A percentile compares a stretch with the other conserved stretches of the same genome.
These are phyloP conservation scores for Armadillidium nasatum DNA, from an alignment of 1,140 invertebrate genomes.

Conservation along the genomic window DNA sequence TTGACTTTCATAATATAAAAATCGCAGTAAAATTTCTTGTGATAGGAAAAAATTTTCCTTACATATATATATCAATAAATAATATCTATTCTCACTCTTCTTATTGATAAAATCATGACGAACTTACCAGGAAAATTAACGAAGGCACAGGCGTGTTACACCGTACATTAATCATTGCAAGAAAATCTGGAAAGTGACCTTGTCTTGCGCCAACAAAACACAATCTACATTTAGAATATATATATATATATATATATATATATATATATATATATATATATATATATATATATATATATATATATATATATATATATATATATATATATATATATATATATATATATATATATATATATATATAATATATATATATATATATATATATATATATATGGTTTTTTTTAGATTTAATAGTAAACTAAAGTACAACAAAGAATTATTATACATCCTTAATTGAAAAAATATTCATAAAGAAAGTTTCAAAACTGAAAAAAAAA, in stretches of 20 bases:
- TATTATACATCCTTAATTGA: too few relatives aligned
- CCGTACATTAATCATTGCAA: slow-evolving; percentile 79
- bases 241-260: slow-evolving; percentile 32
- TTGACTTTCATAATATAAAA: too few relatives aligned
- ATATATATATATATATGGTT: too few relatives aligned
- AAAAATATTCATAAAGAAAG: too few relatives aligned
- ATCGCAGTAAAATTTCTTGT: too few relatives aligned
- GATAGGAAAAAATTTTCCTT: too few relatives aligned
- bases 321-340: neutral
- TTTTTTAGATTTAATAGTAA: too few relatives aligned
- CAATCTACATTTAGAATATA: slow-evolving; percentile 55
- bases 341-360: slow-evolving; percentile 23
- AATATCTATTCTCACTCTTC: too few relatives aligned
- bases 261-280: slow-evolving; percentile 12
- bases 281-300: neutral
- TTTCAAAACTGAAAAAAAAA: too few relatives aligned
- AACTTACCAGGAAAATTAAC: slow-evolving; percentile 75
- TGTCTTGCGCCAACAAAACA: slow-evolving; percentile 89
- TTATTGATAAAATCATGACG: too few relatives aligned
- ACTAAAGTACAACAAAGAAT: too few relatives aligned
- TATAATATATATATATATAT: slow-evolving; percentile 13
- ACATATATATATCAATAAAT: too few relatives aligned
- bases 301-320: slow-evolving; percentile 7
- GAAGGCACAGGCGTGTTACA: slow-evolving; percentile 85
- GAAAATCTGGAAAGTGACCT: slow-evolving; percentile 78